These are phyloP conservation scores for Menidia menidia DNA, from an alignment of 2,797 vertebrate genomes.

Conservation along the genomic window DNA sequence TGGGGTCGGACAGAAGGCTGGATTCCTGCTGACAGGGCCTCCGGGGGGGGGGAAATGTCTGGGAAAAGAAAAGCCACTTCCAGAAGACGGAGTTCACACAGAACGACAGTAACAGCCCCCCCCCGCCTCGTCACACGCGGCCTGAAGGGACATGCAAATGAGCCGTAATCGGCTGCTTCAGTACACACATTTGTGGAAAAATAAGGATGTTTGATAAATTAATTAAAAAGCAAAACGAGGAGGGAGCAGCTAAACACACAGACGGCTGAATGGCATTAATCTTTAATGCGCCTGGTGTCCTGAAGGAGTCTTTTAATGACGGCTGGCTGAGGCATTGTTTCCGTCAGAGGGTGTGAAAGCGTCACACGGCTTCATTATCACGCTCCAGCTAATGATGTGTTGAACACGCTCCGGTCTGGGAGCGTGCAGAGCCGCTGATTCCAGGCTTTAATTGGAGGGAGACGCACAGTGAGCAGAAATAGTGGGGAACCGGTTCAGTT, in stretches of 20 bases:
- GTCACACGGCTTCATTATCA: slow-evolving; percentile 13
- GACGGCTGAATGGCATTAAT: background rate
- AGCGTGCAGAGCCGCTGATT: too few relatives aligned
- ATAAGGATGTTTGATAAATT: slow-evolving; percentile 28
- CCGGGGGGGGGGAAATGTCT: too few relatives aligned
- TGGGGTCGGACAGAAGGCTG: background rate
- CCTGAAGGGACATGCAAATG: background rate
- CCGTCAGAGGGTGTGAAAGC: background rate
- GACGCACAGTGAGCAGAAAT: background rate
- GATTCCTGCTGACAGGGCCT: background rate
- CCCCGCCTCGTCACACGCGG: background rate
- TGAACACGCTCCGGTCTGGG: background rate
- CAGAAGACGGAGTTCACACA: too few relatives aligned
- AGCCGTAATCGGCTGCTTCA: slow-evolving; percentile 12
- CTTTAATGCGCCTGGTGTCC: background rate
- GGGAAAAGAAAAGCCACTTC: too few relatives aligned
- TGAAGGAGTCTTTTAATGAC: slow-evolving; percentile 17
- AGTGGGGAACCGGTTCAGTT: too few relatives aligned
- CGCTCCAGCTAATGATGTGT: slow-evolving; percentile 10
- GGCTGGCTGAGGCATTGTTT: slow-evolving; percentile 5
- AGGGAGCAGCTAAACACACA: slow-evolving; percentile 2
- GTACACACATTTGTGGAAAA: slow-evolving; percentile 11
- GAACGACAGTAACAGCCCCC: background rate
- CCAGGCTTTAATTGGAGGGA: background rate
- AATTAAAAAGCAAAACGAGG: slow-evolving; percentile 13